Percentiles rank a stretch among this genome's conserved stretches.
Evolutionary conservation across 1,140 invertebrate species (phyloP).

Genomic region (Cotesia typhae): DNA sequence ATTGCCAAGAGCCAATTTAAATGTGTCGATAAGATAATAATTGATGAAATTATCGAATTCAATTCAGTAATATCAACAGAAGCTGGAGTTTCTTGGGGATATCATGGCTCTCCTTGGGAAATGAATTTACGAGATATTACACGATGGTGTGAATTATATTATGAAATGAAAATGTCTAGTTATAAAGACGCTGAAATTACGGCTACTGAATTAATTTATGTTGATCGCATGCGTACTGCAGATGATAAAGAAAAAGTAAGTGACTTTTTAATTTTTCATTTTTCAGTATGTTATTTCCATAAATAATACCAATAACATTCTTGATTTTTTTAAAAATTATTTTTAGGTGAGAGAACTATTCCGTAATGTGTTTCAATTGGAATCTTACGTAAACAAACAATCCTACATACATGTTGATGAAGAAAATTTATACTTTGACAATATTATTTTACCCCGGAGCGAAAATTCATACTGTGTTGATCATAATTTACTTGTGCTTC

Average conservation of each 20-base stretch:
- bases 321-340: background rate
- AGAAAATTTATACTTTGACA: conserved; percentile 69
- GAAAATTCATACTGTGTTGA: conserved; percentile 56
- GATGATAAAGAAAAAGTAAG: conserved; percentile 74
- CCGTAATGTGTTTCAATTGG: conserved; percentile 54
- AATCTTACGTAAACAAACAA: conserved; percentile 61
- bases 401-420: conserved; percentile 67
- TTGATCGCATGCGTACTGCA: conserved; percentile 79
- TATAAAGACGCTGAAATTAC: conserved; percentile 43
- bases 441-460: conserved; percentile 65
- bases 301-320: background rate
- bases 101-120: conserved; percentile 90
- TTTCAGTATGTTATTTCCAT: conserved; percentile 63
- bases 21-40: conserved; percentile 65
- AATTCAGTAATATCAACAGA: conserved; percentile 76
- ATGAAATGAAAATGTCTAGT: conserved; percentile 37
- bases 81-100: conserved; percentile 75
- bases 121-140: conserved; percentile 96
- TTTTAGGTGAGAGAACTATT: conserved; percentile 64
- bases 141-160: conserved; percentile 85
- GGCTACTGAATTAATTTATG: conserved; percentile 81
- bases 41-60: conserved; percentile 83
- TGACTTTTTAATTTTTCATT: background rate
- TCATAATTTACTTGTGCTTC: conserved; percentile 70
- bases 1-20: conserved; percentile 70